Evolutionary conservation across 2,113 vertebrate genomes (phyloP), one percentile per base, ranked within the genome.

Genomic region (Cyprinodon brontotheroides): DNA sequence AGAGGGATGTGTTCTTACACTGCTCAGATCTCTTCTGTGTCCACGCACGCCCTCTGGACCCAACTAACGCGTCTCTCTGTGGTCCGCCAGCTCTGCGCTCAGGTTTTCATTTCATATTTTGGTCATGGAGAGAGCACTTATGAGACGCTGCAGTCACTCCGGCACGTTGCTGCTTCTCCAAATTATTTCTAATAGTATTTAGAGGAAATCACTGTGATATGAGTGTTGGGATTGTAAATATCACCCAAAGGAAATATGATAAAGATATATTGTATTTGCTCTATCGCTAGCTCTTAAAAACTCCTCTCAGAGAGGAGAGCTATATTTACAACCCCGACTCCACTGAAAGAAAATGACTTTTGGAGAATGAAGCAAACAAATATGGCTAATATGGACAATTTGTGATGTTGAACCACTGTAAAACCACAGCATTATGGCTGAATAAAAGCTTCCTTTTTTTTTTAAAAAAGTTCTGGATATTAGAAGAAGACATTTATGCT

Each of bases 1-100:
- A 92, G 84, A 92, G 97, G 97, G 96, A 97, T 95, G 95, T 96
- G 97, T 95, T 97, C 96, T 97, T 96, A 98, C 96, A 95, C 94
- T 77, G 79, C 68, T 87, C 88, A 82, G 94, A 94, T 70, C 95
- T 94, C 92, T 74, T 89, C 95, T 92, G 94, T 92, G 90, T 91
- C 87, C 91, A 17, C 74, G 36, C 62, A 50, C 70, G 70, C 88
- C 79, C 82, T 90, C 87, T 78, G 87, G 89, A 91, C 89, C 90
- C 80, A 78, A 90, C 82, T 84, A 72, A 79, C 40, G 68, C 22
- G 62, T 77, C 80, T 82, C 79, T 87, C 84, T 79, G 79, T 53
- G 82, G 86, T 92, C 90, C 68, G 65, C 83, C 61, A 75, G 81
- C 89, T 84, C 85, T 74, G 77, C 38, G 65, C 83, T 86, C 78